A percentile compares a stretch with the other conserved stretches of the same genome.
Conservation (phyloP, 2,797 vertebrate species). For the Pitangus sulphuratus region DNA sequence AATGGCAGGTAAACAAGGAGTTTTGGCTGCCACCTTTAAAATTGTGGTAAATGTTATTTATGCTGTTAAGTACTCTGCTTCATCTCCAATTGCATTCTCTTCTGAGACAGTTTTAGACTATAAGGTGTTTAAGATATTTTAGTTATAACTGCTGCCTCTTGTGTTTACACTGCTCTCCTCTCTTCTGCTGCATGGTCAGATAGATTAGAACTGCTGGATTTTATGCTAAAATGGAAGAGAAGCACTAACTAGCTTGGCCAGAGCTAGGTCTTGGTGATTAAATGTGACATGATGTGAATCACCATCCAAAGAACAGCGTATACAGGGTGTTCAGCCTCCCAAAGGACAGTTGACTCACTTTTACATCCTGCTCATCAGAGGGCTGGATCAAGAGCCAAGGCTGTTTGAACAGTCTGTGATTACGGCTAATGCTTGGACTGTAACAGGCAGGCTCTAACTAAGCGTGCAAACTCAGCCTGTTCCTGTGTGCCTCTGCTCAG, state of each 20-base stretch:
- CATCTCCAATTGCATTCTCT: not conserved
- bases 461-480: conserved; percentile 10
- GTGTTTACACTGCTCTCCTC: not conserved
- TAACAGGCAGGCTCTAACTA: not conserved
- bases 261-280: conserved; percentile 11
- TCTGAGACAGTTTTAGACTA: not conserved
- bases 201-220: not conserved
- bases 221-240: not conserved
- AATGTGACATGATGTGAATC: conserved; percentile 55
- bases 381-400: not conserved
- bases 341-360: conserved; percentile 48
- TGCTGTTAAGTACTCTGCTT: not conserved
- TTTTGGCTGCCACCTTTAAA: not conserved
- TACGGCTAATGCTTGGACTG: not conserved
- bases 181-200: not conserved
- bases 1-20: not conserved
- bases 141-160: conserved; percentile 1
- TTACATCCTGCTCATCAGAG: not conserved
- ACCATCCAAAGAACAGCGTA: conserved; percentile 11
- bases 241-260: not conserved
- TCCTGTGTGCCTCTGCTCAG: not conserved
- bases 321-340: conserved; percentile 10
- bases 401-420: conserved; percentile 11
- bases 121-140: not conserved
- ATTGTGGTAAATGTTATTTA: not conserved